phyloP scores from a whole-genome alignment of 2,113 vertebrate species.

The Proterorhinus semilunaris region DNA sequence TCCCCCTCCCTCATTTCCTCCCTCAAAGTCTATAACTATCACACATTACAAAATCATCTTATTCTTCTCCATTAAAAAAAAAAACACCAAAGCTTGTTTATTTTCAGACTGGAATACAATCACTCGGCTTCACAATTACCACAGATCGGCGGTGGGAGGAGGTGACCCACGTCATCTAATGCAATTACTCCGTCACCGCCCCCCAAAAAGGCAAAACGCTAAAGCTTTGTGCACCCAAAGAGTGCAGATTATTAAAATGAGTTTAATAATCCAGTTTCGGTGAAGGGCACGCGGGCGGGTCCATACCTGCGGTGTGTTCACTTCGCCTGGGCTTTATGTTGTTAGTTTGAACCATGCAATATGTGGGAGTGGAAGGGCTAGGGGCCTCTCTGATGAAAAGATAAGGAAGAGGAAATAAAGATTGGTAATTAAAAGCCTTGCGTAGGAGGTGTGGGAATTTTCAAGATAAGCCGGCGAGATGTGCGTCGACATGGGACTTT shows the following conservation, averaged over 20 bases:
- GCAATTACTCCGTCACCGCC: slow-evolving; percentile 47
- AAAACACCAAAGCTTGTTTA: background rate
- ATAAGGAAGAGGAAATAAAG: slow-evolving; percentile 64
- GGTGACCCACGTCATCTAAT: slow-evolving; percentile 47
- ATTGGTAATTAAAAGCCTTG: slow-evolving; percentile 70
- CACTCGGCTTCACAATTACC: slow-evolving; percentile 5
- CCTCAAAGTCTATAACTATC: no score
- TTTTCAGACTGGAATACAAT: background rate
- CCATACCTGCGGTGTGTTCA: slow-evolving; percentile 10
- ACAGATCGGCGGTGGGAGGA: slow-evolving; percentile 38
- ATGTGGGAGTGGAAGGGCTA: slow-evolving; percentile 53
- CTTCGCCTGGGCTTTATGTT: slow-evolving; percentile 32
- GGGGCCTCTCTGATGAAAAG: slow-evolving; percentile 62
- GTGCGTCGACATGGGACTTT: slow-evolving; percentile 20
- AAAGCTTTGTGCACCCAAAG: slow-evolving; percentile 14
- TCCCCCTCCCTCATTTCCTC: no score
- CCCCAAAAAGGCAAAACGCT: slow-evolving; percentile 1
- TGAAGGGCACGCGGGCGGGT: slow-evolving; percentile 18
- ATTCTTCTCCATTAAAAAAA: background rate
- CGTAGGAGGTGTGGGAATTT: slow-evolving; percentile 65
- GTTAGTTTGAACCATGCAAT: slow-evolving; percentile 51
- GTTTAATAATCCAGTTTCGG: background rate
- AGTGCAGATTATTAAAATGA: no score
- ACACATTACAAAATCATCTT: no score
- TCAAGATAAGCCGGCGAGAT: slow-evolving; percentile 55